Evolutionary conservation across 1,140 invertebrate genomes (phyloP).

Genomic region (Argopecten irradians): DNA sequence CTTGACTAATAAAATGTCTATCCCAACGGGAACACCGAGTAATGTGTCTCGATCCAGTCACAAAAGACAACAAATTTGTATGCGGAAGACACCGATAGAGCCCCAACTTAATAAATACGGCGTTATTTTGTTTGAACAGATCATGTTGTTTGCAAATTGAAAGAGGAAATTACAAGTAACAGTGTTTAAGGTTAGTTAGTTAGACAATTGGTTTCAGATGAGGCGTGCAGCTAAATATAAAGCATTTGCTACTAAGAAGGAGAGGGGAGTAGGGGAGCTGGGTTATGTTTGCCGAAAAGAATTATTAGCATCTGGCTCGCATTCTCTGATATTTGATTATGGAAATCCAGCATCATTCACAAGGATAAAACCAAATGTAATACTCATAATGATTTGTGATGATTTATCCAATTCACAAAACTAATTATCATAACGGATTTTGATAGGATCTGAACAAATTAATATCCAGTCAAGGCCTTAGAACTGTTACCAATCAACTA

Average conservation of each 20-base stretch:
- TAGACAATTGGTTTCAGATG: conserved; percentile 7
- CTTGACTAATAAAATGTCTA: conserved; percentile 41
- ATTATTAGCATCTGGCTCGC: background rate
- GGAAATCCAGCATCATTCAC: conserved; percentile 20
- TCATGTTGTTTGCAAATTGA: conserved; percentile 4
- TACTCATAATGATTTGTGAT: background rate
- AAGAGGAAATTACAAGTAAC: conserved; percentile 11
- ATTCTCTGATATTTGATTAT: background rate
- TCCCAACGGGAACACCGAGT: conserved; percentile 17
- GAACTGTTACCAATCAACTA: background rate
- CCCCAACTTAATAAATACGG: conserved; percentile 47
- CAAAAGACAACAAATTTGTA: conserved; percentile 52
- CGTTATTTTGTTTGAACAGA: conserved; percentile 50
- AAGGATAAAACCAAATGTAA: background rate
- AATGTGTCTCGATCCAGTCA: conserved; percentile 29
- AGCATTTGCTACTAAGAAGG: background rate
- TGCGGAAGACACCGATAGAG: conserved; percentile 38
- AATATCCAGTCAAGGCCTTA: background rate
- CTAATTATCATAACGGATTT: background rate
- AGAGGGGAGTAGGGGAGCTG: background rate
- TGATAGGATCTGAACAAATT: background rate
- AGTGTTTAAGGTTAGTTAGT: background rate
- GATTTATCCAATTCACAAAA: background rate
- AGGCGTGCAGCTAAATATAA: background rate
- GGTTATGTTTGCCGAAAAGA: background rate